A percentile compares a stretch with the other conserved stretches of the same genome.
Conservation (phyloP, 2,797 vertebrate genomes). For the Yasuhikotakia modesta region DNA sequence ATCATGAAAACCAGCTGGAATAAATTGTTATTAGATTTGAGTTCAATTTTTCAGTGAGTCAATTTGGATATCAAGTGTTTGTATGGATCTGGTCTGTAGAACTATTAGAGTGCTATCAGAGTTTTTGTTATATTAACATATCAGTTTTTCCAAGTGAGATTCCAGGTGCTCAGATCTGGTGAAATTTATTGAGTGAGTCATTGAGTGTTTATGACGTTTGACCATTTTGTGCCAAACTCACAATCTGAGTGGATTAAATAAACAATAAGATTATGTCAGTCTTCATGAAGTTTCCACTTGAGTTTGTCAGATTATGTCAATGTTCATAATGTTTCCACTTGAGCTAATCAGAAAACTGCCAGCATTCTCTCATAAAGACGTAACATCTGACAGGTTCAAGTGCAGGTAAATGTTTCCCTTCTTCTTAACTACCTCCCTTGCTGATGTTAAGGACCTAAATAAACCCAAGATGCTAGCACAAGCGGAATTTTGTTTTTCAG, state of each 20-base stretch:
- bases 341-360: conserved; percentile 23
- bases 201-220: background rate
- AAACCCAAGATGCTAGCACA: conserved; percentile 22
- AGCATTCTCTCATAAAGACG: conserved; percentile 24
- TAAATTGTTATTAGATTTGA: conserved; percentile 20
- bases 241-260: conserved; percentile 16
- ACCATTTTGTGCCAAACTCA: background rate
- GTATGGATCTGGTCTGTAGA: background rate
- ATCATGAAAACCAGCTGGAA: conserved; percentile 28
- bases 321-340: conserved; percentile 40
- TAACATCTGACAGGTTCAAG: conserved; percentile 39
- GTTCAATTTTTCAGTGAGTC: background rate
- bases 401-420: conserved; percentile 27
- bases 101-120: background rate
- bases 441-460: conserved; percentile 28
- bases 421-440: conserved; percentile 7
- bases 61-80: conserved; percentile 21
- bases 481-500: conserved; percentile 16
- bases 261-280: conserved; percentile 39
- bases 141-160: conserved; percentile 9
- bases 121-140: background rate
- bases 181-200: background rate
- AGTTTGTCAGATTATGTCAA: conserved; percentile 35
- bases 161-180: conserved; percentile 6
- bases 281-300: conserved; percentile 35